These are phyloP conservation scores for Loris lydekkerianus DNA, from an alignment of 2,797 vertebrate species.

Conservation along the genomic window DNA sequence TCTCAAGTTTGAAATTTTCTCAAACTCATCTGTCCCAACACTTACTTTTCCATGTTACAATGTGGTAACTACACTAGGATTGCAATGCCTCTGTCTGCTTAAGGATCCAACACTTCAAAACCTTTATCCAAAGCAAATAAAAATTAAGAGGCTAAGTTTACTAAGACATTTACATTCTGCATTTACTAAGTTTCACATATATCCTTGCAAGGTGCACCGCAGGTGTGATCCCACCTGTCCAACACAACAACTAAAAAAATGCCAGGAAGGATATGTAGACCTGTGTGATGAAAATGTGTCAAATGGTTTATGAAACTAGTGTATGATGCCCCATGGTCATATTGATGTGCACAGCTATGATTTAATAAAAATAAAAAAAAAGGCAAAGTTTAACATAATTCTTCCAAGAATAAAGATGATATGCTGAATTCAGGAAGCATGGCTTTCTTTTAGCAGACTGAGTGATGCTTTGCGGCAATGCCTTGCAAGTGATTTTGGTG, in stretches of 20 bases:
- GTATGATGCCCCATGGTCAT: too few relatives aligned
- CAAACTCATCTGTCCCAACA: not conserved
- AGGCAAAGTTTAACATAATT: conserved; percentile 8
- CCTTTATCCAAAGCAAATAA: not conserved
- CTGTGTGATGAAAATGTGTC: too few relatives aligned
- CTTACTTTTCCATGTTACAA: conserved; percentile 25
- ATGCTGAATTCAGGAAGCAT: not conserved
- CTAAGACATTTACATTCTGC: too few relatives aligned
- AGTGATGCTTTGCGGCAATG: not conserved
- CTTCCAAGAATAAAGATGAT: conserved; percentile 39
- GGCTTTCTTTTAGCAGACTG: not conserved
- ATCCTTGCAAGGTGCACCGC: too few relatives aligned
- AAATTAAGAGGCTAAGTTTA: conserved; percentile 42
- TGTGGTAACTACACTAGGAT: not conserved
- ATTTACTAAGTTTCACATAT: too few relatives aligned
- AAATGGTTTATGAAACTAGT: too few relatives aligned
- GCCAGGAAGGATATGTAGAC: too few relatives aligned
- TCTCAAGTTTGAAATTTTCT: conserved; percentile 24
- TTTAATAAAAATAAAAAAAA: too few relatives aligned
- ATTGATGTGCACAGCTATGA: too few relatives aligned
- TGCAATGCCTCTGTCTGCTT: not conserved
- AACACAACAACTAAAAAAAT: too few relatives aligned
- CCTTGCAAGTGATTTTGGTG: not conserved
- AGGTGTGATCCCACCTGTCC: too few relatives aligned
- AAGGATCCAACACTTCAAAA: conserved; percentile 25